phyloP scores from a whole-genome alignment of 2,797 vertebrate species.

The Garrulus glandarius region DNA sequence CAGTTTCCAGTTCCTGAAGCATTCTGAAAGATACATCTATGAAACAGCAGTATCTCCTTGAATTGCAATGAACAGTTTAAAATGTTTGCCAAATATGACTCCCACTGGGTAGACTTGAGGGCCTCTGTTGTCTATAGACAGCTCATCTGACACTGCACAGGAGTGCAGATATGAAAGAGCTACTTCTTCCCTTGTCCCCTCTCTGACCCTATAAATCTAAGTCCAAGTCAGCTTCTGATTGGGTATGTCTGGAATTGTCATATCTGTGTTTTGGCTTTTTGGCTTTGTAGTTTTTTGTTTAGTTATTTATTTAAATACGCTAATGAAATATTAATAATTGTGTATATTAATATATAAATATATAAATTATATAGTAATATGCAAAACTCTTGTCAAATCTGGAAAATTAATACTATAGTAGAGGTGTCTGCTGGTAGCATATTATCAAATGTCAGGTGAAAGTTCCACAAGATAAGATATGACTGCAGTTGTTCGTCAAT shows the following conservation, averaged over 20 bases:
- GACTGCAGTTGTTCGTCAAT: neutral
- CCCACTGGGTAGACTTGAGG: neutral
- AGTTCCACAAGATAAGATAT: neutral
- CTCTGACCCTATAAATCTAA: neutral
- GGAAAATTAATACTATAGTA: neutral
- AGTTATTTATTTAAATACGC: neutral
- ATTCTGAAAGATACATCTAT: neutral
- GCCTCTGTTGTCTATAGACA: too few species aligned
- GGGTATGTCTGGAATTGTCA: neutral
- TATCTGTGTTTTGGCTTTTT: accelerated
- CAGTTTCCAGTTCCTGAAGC: neutral
- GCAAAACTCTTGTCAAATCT: neutral
- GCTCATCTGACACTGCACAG: neutral
- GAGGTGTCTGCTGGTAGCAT: neutral
- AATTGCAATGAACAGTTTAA: neutral
- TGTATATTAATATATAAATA: too few species aligned
- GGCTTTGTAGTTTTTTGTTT: accelerated
- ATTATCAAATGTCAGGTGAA: neutral
- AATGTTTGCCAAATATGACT: neutral
- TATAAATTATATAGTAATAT: neutral
- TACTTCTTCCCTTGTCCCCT: neutral
- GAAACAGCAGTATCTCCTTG: neutral
- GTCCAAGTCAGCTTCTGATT: neutral
- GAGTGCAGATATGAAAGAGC: neutral
- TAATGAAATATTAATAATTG: neutral